A percentile compares a stretch with the other conserved stretches of the same genome.
These are phyloP conservation scores for Halictus ligatus DNA, from an alignment of 2,888 invertebrate genomes.

Conservation along the genomic window DNA sequence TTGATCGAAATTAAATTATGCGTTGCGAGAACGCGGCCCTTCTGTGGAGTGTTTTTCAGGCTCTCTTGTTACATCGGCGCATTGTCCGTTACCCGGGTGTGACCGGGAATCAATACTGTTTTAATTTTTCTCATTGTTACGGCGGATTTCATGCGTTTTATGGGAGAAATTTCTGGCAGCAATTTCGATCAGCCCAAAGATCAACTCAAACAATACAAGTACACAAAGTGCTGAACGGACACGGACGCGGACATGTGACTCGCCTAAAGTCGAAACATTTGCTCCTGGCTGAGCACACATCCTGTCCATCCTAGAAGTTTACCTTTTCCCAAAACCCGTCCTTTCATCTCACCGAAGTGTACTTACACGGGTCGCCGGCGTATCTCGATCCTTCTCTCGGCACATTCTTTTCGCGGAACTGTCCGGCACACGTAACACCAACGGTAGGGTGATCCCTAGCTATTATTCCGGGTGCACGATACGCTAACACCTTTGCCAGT, in stretches of 20 bases:
- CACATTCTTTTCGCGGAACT: neutral
- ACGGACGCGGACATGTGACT: neutral
- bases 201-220: neutral
- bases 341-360: slow-evolving; percentile 36
- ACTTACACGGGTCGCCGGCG: neutral
- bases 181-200: no score
- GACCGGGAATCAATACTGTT: no score
- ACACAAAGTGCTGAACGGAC: no score
- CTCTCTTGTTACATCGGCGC: no score
- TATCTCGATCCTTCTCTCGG: neutral
- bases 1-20: no score
- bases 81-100: no score
- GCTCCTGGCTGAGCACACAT: neutral
- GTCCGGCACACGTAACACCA: neutral
- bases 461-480: neutral
- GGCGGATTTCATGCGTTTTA: no score
- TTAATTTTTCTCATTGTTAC: no score
- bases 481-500: neutral
- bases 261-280: neutral
- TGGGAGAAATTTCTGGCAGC: no score
- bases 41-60: no score
- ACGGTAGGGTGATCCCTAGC: neutral
- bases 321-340: slow-evolving; percentile 13
- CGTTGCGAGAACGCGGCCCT: no score
- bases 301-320: slow-evolving; percentile 3